Evolutionary conservation across 2,113 vertebrate genomes (phyloP).

Genomic region (Potamarius usumacintae): DNA sequence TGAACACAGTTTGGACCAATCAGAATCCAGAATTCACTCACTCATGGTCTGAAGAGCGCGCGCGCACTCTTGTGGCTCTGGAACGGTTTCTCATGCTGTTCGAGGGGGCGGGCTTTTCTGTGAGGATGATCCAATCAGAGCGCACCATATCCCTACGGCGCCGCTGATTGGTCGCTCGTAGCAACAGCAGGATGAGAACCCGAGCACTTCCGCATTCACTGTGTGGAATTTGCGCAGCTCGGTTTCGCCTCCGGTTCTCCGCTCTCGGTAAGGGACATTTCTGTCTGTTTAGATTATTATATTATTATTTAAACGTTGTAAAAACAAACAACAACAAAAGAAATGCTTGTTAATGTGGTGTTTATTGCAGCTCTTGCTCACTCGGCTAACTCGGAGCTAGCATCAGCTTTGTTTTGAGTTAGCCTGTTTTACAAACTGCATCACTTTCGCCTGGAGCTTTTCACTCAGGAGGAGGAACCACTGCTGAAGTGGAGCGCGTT

Average conservation of each 20-base stretch:
- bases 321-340: too few relatives aligned
- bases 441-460: background rate
- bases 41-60: background rate
- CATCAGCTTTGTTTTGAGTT: background rate
- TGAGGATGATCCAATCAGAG: background rate
- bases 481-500: background rate
- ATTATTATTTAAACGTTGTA: background rate
- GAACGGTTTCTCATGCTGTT: background rate
- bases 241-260: background rate
- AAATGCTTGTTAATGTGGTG: accelerated
- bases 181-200: background rate
- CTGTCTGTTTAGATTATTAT: too few relatives aligned
- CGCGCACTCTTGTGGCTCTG: background rate
- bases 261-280: background rate
- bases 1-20: too few relatives aligned
- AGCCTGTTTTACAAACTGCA: background rate
- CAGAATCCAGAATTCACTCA: background rate
- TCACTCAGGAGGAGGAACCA: too few relatives aligned
- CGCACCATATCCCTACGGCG: background rate
- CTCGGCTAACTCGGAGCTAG: background rate
- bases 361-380: background rate
- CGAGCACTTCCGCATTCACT: background rate
- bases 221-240: background rate
- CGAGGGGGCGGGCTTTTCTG: background rate
- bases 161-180: background rate